Base-by-base conservation (phyloP, 2,888 invertebrate species). In the Macaria liturata region DNA sequence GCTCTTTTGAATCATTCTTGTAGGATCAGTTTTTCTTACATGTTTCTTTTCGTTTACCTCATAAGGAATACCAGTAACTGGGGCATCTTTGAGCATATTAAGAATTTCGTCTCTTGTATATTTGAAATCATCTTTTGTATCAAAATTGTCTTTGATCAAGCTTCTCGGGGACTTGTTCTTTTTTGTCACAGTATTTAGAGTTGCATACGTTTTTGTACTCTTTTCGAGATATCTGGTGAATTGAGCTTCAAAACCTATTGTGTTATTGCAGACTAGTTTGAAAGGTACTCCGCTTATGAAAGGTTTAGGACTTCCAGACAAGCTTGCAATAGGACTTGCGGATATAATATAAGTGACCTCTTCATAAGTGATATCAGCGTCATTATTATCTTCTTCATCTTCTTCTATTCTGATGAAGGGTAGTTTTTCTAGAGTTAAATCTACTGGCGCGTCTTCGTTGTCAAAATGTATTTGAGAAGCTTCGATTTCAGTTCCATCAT, bases 381-480 rank as follows among this genome's bases (percentile, higher is more conserved):
- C 32, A 4, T 81, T 9, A 45, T n/a, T 30, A 3, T 80, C 78
- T 32, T 68, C 63, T 39, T 78, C 80, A 9, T 83, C 84, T 0
- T 61, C 61, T 32, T 83, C 81, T 6, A 76, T 71, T 66, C 86
- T 85, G 0, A 89, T 71, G 45, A 91, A 91, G 0, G 91, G 91
- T 65, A 91, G 83, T 59, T 81, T 81, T 51, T 89, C 90, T 0
- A 82, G 75, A 8, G 85, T 84, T 3, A 91, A 58, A 56, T 91
- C 90, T 7, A 87, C 70, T 6, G 76, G 72, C 0, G 85, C 81
- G 42, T 91, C 91, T 43, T 91, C 91, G 43, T 91, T 91, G 49
- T 91, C 90, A 45, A 91, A 91, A 56, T 91, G 90, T 71, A 91
- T 91, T 69, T 91, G 91, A 0, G 91, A 91, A 0, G 91, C 89